Conservation (phyloP, 2,113 vertebrate genomes). For the Dryoscopus gambensis region DNA sequence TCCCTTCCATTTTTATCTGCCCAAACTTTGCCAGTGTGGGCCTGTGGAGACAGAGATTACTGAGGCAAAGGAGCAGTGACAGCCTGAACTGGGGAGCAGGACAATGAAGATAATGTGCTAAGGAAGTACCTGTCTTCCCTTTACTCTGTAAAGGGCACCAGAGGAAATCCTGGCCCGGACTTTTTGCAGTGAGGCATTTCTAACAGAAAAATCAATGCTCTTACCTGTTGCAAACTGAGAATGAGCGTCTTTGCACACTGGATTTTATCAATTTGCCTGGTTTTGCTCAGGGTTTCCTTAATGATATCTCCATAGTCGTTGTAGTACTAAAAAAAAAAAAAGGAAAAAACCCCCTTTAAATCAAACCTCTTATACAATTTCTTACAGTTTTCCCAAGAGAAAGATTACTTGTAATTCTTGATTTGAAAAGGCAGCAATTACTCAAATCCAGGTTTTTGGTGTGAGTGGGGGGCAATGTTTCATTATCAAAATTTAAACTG, state of each 20-base stretch:
- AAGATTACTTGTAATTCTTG: not conserved
- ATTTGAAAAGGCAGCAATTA: not conserved
- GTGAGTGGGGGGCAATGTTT: not conserved
- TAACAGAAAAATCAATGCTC: not conserved
- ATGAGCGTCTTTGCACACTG: slow-evolving; percentile 98
- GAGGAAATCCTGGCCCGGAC: not conserved
- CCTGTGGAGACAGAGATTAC: not conserved
- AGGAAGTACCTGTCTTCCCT: too few relatives aligned
- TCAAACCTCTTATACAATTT: not conserved
- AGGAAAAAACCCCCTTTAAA: not conserved
- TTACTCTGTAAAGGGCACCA: not conserved
- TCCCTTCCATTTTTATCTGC: not conserved
- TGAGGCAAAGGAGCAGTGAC: not conserved
- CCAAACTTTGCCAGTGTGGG: not conserved
- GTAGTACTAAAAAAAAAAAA: slow-evolving; percentile 83
- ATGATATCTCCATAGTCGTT: slow-evolving; percentile 99
- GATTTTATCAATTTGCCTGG: slow-evolving; percentile 98
- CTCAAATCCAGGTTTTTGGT: not conserved
- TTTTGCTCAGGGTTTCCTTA: slow-evolving; percentile 98
- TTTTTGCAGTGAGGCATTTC: not conserved
- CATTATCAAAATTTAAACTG: not conserved
- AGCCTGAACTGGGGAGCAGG: not conserved
- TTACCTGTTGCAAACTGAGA: slow-evolving; percentile 98
- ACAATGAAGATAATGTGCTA: not conserved
- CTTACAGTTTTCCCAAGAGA: not conserved